These are phyloP conservation scores for Tichodroma muraria DNA, from an alignment of 2,113 vertebrate genomes.

Conservation along the genomic window DNA sequence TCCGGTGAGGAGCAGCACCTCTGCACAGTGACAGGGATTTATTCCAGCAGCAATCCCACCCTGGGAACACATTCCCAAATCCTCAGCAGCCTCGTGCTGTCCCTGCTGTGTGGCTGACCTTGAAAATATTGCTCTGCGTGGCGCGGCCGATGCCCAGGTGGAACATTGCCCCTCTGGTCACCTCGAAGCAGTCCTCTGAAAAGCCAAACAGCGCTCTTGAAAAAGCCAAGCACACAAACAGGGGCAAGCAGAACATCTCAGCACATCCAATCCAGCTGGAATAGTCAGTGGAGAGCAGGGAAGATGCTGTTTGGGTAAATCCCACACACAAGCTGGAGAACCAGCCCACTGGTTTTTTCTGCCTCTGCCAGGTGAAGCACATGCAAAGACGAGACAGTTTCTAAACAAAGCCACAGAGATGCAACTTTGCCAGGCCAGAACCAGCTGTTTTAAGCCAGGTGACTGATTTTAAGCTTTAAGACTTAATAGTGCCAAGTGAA, in stretches of 20 bases:
- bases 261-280: background rate
- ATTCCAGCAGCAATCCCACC: background rate
- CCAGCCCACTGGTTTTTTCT: background rate
- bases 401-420: background rate
- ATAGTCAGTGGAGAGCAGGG: background rate
- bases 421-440: background rate
- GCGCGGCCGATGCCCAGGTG: slow-evolving; percentile 82
- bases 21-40: background rate
- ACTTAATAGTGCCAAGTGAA: background rate
- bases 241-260: background rate
- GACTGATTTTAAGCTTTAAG: background rate
- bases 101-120: slow-evolving; percentile 70
- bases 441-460: background rate
- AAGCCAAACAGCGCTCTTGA: slow-evolving; percentile 29
- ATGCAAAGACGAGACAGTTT: background rate
- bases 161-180: slow-evolving; percentile 87
- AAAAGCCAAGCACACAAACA: background rate
- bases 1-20: background rate
- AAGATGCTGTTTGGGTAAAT: background rate
- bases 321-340: background rate
- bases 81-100: background rate
- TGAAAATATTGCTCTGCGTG: slow-evolving; percentile 83
- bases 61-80: background rate
- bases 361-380: background rate
- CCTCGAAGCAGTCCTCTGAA: slow-evolving; percentile 86